phyloP scores from a whole-genome alignment of 2,113 vertebrate species.

The Colinus virginianus region DNA sequence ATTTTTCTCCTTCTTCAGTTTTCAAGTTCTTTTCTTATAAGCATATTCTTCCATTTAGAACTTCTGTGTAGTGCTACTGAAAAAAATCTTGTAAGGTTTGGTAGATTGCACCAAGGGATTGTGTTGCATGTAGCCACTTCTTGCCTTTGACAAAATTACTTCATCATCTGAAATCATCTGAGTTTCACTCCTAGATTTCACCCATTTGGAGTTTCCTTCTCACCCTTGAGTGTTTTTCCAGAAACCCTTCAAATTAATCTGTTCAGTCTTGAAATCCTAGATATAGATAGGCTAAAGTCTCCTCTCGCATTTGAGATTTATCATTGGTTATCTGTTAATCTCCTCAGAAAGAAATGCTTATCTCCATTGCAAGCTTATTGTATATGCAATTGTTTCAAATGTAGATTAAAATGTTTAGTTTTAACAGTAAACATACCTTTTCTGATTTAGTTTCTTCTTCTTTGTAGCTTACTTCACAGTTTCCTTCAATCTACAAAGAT shows the following conservation, averaged over 20 bases:
- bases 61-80: background rate
- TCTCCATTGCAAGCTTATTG: background rate
- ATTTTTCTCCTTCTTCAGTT: background rate
- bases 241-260: background rate
- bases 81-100: background rate
- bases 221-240: background rate
- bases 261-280: background rate
- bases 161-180: background rate
- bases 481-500: background rate
- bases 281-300: background rate
- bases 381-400: background rate
- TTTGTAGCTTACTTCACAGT: background rate
- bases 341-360: background rate
- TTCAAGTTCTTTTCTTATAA: background rate
- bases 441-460: background rate
- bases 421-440: background rate
- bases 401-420: background rate
- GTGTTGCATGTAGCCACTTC: background rate
- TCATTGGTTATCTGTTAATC: background rate
- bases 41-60: background rate
- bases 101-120: fast-evolving
- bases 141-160: background rate
- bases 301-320: background rate
- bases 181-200: background rate
- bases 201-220: background rate